Base-by-base conservation (phyloP, 2,797 vertebrate genomes). In the Mormyrus hasselquistii region DNA sequence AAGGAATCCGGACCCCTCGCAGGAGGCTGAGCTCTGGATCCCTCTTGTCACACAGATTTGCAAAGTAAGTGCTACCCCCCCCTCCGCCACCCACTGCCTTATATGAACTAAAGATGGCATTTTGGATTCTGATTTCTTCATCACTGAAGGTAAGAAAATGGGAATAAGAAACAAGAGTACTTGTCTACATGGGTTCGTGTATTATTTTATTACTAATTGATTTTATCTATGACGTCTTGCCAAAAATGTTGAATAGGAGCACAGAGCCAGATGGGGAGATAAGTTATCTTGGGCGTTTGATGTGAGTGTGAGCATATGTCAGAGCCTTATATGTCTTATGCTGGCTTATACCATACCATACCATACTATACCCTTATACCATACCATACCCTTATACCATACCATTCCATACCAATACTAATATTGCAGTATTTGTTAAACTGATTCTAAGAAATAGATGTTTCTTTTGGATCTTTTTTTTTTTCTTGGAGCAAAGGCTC, bases 31-130 rank as follows among this genome's bases (percentile, higher is more conserved):
- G 0, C 89, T 91, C 57, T 96, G 95, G 95, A 47, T 93, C 14
- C 92, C 96, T 0, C 93, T 90, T 49, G 94, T 97, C n/a, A 92
- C 93, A 14, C 95, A 91, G 89, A 90, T 95, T 90, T 96, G 96
- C 92, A 91, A 88, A 94, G 96, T 96, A 91, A 94, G 92, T 76
- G 14, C 0, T 12, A 2, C 29, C 65, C 25, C 29, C 29, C 65
- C 34, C 29, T 10, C n/a, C n/a, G 1, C 57, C n/a, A 19, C 19
- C n/a, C n/a, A 14, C 69, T 41, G 62, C 8, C 65, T 73, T 12
- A 34, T n/a, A 16, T 79, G 7, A 44, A 79, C 38, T 79, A 41
- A 44, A 16, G 38, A 44, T 79, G 38, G 14, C 38, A 44, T 79
- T 41, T 79, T 79, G 16, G 7, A 19, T 47, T 79, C 7, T 5